Evolutionary conservation across 2,888 invertebrate species (phyloP).

Genomic region (Eledona agricola): DNA sequence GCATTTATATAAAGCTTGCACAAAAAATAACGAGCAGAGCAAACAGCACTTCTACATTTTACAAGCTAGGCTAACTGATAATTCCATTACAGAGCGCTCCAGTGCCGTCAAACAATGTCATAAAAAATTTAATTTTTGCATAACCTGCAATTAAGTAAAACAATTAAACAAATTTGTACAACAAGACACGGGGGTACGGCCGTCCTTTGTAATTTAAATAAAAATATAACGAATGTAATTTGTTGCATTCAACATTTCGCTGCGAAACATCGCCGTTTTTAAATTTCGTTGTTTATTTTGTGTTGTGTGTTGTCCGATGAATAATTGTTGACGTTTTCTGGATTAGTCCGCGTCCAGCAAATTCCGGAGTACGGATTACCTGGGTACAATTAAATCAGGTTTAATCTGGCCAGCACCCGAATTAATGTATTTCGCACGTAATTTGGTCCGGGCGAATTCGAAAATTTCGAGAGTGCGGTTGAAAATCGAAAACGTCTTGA

Average conservation of each 20-base stretch:
- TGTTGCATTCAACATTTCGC: neutral
- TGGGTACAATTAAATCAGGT: constrained; percentile 54
- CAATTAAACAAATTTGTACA: too few species aligned
- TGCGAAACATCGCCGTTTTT: too few species aligned
- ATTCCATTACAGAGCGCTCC: constrained; percentile 52
- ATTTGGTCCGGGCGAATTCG: neutral
- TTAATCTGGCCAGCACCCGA: constrained; percentile 49
- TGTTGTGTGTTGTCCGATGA: too few species aligned
- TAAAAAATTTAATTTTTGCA: too few species aligned
- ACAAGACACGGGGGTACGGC: too few species aligned
- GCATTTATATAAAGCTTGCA: constrained; percentile 51
- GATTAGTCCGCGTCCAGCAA: constrained; percentile 37
- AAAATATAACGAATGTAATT: too few species aligned
- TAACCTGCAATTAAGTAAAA: too few species aligned
- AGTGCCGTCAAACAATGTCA: constrained; percentile 32
- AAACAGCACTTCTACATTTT: constrained; percentile 57
- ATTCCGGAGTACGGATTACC: constrained; percentile 49
- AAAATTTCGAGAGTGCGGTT: constrained; percentile 1
- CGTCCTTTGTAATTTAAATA: too few species aligned
- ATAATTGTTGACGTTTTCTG: constrained; percentile 43
- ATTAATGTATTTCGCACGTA: constrained; percentile 31
- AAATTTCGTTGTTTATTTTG: too few species aligned
- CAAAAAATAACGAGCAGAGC: constrained; percentile 56
- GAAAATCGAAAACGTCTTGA: constrained; percentile 20
- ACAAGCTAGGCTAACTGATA: constrained; percentile 57